phyloP scores from a whole-genome alignment of 2,113 vertebrate genomes.

The Camelus bactrianus region DNA sequence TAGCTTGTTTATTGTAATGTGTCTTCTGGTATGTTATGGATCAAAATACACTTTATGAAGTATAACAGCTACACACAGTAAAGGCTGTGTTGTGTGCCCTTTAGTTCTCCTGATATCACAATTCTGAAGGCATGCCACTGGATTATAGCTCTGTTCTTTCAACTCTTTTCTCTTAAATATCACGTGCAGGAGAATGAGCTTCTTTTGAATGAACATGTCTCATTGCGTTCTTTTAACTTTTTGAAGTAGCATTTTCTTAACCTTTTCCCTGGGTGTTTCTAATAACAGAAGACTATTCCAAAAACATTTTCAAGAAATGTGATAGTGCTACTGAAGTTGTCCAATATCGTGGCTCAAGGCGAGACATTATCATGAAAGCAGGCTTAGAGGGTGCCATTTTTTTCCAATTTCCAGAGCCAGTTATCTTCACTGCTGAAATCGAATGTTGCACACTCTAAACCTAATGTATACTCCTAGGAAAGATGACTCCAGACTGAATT shows the following conservation, averaged over 20 bases:
- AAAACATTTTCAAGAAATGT: slow-evolving; percentile 12
- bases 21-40: neutral
- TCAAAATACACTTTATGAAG: neutral
- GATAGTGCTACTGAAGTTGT: neutral
- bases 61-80: neutral
- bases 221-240: neutral
- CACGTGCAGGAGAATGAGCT: neutral
- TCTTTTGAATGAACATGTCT: neutral
- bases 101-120: neutral
- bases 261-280: neutral
- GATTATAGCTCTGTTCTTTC: neutral
- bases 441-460: slow-evolving; percentile 1
- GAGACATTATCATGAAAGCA: slow-evolving; percentile 45
- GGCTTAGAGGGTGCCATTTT: neutral
- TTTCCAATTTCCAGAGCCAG: neutral
- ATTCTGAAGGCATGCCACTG: neutral
- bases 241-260: slow-evolving; percentile 9
- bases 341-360: neutral
- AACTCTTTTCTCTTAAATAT: neutral
- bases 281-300: neutral
- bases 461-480: neutral
- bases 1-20: neutral
- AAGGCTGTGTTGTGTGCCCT: neutral
- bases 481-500: slow-evolving; percentile 9
- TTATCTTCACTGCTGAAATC: slow-evolving; percentile 43